Evolutionary conservation across 2,888 invertebrate species (phyloP), one percentile per base, ranked within the genome.

Genomic region (Thereva nobilitata): DNA sequence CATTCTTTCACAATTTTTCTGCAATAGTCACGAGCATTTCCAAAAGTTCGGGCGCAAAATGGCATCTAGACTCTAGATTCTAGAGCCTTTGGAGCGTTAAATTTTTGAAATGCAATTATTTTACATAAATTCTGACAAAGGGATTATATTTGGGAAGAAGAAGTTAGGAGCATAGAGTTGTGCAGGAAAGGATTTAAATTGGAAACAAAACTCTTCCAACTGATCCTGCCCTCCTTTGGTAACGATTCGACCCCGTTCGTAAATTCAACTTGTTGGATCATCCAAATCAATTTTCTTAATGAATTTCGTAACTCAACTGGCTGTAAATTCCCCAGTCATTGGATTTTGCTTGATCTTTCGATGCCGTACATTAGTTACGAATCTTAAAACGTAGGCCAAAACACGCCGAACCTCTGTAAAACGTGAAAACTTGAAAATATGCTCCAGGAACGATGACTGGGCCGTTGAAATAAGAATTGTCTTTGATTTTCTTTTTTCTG

Each of bases 1-100:
- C 66, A 66, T 6, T 55, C 66, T 9, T 66, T 40, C 49, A 66
- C 68, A 9, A 52, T 49, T 61, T 66, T 68, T n/a, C 65, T 57
- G 7, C 41, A 23, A 7, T 42, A 35, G 42, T 61, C 66, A 10
- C 50, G 53, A 40, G 61, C 49, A 37, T 66, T 54, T 10, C 66
- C 65, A 61, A 10, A 67, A 45, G 40, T 12, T 52, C 47, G 45
- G 44, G 34, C 56, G 53, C 9, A 66, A n/a, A 40, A 61, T 12
- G 4, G 61, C 41, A 10, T 66, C 49, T 5, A 65, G 45, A 40
- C 41, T 55, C 12, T 59, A 66, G 5, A 35, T 9, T 6, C 64
- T 45, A 9, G 53, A 53, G 54, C 45, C n/a, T n/a, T n/a, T n/a
- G n/a, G n/a, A n/a, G n/a, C n/a, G n/a, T 42, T 10, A 64, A 35